Evolutionary conservation across 2,113 vertebrate species (phyloP).

Genomic region (Monarcha castaneiventris): DNA sequence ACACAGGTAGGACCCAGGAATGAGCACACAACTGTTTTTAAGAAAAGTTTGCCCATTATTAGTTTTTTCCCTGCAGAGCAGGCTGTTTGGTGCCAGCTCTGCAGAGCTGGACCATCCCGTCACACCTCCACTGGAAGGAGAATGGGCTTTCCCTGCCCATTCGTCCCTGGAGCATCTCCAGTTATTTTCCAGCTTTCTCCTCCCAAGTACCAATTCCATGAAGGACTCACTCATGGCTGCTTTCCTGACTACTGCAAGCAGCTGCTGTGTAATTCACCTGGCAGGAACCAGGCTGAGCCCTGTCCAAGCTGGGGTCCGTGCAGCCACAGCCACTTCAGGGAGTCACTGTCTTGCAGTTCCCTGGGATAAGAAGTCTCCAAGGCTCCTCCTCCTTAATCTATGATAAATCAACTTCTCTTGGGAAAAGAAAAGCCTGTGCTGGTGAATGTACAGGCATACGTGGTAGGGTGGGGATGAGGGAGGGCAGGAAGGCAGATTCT

Average conservation of each 20-base stretch:
- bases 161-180: background rate
- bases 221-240: background rate
- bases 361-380: background rate
- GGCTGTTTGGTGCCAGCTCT: background rate
- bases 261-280: background rate
- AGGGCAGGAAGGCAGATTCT: background rate
- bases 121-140: background rate
- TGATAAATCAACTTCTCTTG: background rate
- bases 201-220: background rate
- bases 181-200: background rate
- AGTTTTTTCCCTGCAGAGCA: background rate
- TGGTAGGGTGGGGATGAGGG: background rate
- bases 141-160: slow-evolving; percentile 27
- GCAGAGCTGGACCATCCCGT: background rate
- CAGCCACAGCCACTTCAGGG: background rate
- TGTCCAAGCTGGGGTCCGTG: background rate
- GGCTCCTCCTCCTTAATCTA: background rate
- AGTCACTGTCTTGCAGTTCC: background rate
- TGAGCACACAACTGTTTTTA: background rate
- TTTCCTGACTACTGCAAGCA: background rate
- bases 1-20: background rate
- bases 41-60: background rate
- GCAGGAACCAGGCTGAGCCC: background rate
- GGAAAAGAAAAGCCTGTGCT: background rate
- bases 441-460: accelerated